These are phyloP conservation scores for Umimayanthus chanpuru DNA, from an alignment of 92 coral and sea anemone genomes.

Conservation along the genomic window DNA sequence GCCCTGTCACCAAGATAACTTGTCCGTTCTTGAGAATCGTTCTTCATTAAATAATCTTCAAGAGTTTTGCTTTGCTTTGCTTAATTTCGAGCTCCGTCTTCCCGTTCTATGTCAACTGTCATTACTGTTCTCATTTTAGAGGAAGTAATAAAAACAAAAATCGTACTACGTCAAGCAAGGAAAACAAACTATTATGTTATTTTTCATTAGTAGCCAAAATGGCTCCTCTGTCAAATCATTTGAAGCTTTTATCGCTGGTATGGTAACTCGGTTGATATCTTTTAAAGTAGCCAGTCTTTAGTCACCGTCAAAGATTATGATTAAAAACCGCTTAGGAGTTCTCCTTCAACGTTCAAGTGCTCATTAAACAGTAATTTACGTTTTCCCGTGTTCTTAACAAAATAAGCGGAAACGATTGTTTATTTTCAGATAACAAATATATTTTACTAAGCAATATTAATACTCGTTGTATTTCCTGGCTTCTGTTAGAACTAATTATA, in stretches of 20 bases:
- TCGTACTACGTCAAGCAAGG: neutral
- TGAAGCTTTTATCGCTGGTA: neutral
- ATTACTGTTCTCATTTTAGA: neutral
- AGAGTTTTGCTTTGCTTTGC: neutral
- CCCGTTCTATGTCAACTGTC: neutral
- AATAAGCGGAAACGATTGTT: constrained; percentile 6
- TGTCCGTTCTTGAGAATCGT: neutral
- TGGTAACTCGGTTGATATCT: neutral
- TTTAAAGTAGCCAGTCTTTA: neutral
- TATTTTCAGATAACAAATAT: neutral
- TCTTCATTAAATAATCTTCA: constrained; percentile 3
- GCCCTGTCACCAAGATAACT: neutral
- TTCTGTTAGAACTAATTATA: neutral
- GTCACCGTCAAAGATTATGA: neutral
- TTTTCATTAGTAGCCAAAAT: neutral
- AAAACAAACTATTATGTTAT: constrained; percentile 1
- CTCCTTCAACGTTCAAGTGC: neutral
- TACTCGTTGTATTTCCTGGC: neutral
- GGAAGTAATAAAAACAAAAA: constrained; percentile 13
- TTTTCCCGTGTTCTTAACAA: neutral
- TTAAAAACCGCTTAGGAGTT: neutral
- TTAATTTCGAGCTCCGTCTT: neutral
- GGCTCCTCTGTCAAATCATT: neutral
- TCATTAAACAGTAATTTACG: constrained; percentile 2
- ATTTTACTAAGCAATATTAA: neutral